These are phyloP conservation scores for Alca torda DNA, from an alignment of 2,797 vertebrate genomes.

Conservation along the genomic window DNA sequence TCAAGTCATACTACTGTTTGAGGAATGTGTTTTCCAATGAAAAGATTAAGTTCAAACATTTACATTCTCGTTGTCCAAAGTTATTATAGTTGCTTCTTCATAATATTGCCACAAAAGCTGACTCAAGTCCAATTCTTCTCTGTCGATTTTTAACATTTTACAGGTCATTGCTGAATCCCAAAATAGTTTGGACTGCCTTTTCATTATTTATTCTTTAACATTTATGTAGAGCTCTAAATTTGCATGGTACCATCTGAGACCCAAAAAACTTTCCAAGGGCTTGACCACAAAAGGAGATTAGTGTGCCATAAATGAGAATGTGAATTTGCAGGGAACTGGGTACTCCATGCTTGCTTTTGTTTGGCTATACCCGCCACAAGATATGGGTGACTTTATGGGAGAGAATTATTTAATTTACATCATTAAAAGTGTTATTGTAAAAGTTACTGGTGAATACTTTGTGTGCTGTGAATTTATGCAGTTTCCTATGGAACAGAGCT, in stretches of 20 bases:
- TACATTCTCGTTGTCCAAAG: neutral
- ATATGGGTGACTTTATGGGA: neutral
- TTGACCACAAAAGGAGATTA: neutral
- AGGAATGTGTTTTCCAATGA: neutral
- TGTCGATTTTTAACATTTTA: neutral
- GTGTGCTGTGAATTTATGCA: neutral
- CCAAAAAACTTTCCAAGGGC: neutral
- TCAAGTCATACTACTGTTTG: neutral
- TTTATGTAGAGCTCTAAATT: neutral
- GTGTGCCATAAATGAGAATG: neutral
- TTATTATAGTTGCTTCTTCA: neutral
- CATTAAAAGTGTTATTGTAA: neutral
- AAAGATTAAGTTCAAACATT: conserved; percentile 7
- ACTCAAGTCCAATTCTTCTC: neutral
- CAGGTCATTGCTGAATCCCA: neutral
- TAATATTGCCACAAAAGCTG: neutral
- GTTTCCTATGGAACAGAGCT: neutral
- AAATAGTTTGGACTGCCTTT: neutral
- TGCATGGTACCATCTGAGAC: neutral
- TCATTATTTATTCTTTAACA: neutral
- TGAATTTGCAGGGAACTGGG: neutral
- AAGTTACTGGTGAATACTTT: neutral
- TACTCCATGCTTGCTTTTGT: neutral
- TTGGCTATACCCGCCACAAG: neutral
- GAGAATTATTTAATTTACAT: neutral